Percentiles rank a stretch among this genome's conserved stretches.
Evolutionary conservation across 2,113 vertebrate species (phyloP).

Genomic region (Siniperca chuatsi): DNA sequence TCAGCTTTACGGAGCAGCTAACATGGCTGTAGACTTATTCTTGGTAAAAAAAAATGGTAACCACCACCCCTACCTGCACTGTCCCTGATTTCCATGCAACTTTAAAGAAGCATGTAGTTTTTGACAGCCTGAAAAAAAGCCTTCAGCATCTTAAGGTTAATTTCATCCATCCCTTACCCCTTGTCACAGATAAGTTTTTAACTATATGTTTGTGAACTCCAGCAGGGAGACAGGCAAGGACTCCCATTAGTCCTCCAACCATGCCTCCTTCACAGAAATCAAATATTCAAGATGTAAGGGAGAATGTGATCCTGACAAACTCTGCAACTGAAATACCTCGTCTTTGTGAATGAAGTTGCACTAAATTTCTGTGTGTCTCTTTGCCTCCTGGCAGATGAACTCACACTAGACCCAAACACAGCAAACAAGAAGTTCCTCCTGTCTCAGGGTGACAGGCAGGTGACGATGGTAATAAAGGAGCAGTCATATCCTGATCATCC

Average conservation of each 20-base stretch:
- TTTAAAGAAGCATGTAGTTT: background rate
- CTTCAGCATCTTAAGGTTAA: background rate
- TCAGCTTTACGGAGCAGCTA: background rate
- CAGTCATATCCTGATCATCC: slow-evolving; percentile 3
- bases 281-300: background rate
- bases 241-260: background rate
- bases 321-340: background rate
- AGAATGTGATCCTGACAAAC: background rate
- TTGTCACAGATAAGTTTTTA: background rate
- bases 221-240: background rate
- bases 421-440: background rate
- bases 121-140: background rate
- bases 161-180: background rate
- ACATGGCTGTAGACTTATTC: background rate
- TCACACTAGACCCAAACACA: slow-evolving; percentile 25
- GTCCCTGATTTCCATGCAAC: background rate
- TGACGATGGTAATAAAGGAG: background rate
- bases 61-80: background rate
- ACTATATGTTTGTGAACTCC: background rate
- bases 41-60: background rate
- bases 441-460: background rate
- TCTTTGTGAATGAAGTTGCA: background rate
- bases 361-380: background rate
- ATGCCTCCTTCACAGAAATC: background rate
- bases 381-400: slow-evolving; percentile 6